phyloP scores from a whole-genome alignment of 1,140 invertebrate genomes.

The Gryllus bimaculatus region DNA sequence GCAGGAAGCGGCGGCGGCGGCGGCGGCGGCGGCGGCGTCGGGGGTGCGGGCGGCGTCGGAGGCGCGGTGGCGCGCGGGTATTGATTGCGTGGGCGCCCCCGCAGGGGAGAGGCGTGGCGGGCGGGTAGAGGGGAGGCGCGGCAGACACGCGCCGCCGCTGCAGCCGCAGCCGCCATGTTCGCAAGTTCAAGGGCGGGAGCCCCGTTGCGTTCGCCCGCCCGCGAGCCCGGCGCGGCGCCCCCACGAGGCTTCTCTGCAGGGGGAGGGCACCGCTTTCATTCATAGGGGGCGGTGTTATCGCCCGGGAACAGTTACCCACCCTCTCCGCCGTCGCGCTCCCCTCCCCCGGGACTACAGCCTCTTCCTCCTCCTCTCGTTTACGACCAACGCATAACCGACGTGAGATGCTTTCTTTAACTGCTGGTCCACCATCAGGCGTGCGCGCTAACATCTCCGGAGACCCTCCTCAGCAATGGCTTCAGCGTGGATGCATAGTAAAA shows the following conservation, averaged over 20 bases:
- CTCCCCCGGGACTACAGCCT: neutral
- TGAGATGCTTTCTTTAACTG: too few species aligned
- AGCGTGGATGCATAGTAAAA: too few species aligned
- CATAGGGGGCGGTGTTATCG: neutral
- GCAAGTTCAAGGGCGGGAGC: conserved; percentile 2
- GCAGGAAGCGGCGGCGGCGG: too few species aligned
- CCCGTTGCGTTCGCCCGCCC: too few species aligned
- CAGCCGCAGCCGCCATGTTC: neutral
- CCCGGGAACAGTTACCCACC: neutral
- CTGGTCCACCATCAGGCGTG: too few species aligned
- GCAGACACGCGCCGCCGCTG: neutral
- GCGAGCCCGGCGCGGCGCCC: too few species aligned
- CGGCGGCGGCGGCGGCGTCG: too few species aligned
- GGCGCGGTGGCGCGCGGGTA: neutral
- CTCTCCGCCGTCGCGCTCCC: neutral
- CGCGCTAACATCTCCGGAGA: too few species aligned
- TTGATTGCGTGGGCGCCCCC: neutral
- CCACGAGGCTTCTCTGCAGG: neutral
- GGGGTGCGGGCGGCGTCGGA: neutral
- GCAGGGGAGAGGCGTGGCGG: neutral
- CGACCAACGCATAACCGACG: too few species aligned
- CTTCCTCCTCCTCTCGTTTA: too few species aligned
- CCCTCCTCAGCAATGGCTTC: too few species aligned
- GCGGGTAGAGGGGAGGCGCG: too few species aligned
- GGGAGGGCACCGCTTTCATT: neutral